Evolutionary conservation across 2,113 vertebrate genomes (phyloP).

Genomic region (Halcyon senegalensis): DNA sequence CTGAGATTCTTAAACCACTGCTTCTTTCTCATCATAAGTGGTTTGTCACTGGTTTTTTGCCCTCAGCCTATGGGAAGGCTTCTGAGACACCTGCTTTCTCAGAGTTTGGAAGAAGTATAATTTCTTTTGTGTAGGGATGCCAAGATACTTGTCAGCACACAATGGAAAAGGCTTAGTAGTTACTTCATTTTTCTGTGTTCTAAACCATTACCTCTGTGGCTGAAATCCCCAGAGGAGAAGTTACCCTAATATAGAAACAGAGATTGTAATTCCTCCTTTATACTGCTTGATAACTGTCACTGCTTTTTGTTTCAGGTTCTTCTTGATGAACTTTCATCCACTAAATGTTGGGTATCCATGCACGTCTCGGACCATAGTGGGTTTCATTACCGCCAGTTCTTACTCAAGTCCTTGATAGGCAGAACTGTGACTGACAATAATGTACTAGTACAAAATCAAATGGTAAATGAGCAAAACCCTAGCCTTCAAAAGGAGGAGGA

Average conservation of each 20-base stretch:
- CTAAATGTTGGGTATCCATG: constrained; percentile 91
- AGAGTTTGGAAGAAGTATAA: not conserved
- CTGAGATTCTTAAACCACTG: not conserved
- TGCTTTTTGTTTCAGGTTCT: constrained; percentile 80
- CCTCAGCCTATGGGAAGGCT: not conserved
- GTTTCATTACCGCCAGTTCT: constrained; percentile 97
- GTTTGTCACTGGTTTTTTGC: not conserved
- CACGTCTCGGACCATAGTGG: constrained; percentile 98
- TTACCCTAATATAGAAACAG: not conserved
- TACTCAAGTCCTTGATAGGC: constrained; percentile 86
- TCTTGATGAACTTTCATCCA: constrained; percentile 90
- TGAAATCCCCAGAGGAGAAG: not conserved
- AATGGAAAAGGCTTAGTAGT: not conserved
- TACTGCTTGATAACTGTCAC: not conserved
- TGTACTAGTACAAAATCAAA: constrained; percentile 34
- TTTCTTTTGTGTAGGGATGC: not conserved
- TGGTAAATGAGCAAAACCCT: constrained; percentile 48
- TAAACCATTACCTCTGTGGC: not conserved
- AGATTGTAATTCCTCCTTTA: not conserved
- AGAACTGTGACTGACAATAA: constrained; percentile 66
- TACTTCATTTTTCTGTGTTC: not conserved
- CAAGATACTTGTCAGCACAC: not conserved
- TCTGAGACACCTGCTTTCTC: not conserved
- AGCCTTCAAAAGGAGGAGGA: constrained; percentile 75
- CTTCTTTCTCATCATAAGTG: not conserved